Evolutionary conservation across 2,888 invertebrate species (phyloP).

Genomic region (Vesta saturnalis): DNA sequence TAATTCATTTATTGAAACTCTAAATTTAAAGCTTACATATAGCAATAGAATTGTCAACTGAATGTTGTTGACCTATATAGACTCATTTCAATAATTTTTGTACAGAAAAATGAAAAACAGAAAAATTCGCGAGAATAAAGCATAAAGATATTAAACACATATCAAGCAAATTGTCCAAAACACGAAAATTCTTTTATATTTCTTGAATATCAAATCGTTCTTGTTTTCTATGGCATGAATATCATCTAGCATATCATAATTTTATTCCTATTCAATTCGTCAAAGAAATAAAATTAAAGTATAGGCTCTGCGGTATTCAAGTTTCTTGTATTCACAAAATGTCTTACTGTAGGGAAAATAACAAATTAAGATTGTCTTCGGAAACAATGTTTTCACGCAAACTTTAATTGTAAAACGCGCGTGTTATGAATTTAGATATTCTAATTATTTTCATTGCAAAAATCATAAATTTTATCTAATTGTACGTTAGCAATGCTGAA

Average conservation of each 20-base stretch:
- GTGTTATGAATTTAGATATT: constrained; percentile 3
- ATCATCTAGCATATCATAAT: background rate
- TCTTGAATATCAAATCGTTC: background rate
- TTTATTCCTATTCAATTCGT: background rate
- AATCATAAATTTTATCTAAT: background rate
- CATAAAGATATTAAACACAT: too few relatives aligned
- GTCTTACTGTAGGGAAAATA: background rate
- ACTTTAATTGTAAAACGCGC: background rate
- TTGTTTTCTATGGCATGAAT: background rate
- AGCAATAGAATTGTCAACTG: too few relatives aligned
- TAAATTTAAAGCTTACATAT: too few relatives aligned
- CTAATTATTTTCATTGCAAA: constrained; percentile 10
- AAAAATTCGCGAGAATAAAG: too few relatives aligned
- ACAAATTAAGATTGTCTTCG: background rate
- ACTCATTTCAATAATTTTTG: too few relatives aligned
- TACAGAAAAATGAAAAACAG: too few relatives aligned
- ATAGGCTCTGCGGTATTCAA: background rate
- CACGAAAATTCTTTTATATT: too few relatives aligned
- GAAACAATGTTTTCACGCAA: background rate
- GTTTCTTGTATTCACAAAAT: background rate
- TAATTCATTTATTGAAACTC: too few relatives aligned
- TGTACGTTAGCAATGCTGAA: background rate
- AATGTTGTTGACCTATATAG: too few relatives aligned
- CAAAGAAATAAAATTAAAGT: background rate
- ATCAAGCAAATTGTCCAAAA: too few relatives aligned